phyloP scores from a whole-genome alignment of 2,888 invertebrate genomes.

The Drosophila tripunctata region DNA sequence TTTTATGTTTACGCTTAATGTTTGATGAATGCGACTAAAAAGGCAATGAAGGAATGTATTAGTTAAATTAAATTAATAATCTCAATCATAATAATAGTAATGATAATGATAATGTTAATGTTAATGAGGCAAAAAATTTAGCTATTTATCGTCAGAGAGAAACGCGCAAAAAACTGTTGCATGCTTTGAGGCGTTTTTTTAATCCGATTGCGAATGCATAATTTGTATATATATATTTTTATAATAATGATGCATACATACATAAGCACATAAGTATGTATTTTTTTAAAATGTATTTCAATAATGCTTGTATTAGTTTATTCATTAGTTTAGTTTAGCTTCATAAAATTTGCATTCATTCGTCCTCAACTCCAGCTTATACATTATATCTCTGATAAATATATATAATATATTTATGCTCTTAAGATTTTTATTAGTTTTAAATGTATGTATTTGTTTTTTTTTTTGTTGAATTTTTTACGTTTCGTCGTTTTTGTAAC shows the following conservation, averaged over 20 bases:
- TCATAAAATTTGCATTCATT: slow-evolving; percentile 45
- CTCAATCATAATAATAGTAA: not conserved
- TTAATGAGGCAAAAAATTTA: slow-evolving; percentile 62
- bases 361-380: slow-evolving; percentile 20
- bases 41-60: slow-evolving; percentile 71
- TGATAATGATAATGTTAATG: slow-evolving; percentile 3
- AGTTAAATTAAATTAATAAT: slow-evolving; percentile 29
- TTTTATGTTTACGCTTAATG: slow-evolving; percentile 35
- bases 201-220: slow-evolving; percentile 27
- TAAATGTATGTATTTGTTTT: slow-evolving; percentile 20
- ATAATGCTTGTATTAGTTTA: slow-evolving; percentile 50
- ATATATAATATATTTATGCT: slow-evolving; percentile 42
- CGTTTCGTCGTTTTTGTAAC: slow-evolving; percentile 75
- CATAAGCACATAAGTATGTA: slow-evolving; percentile 36
- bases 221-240: slow-evolving; percentile 22
- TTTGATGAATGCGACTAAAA: slow-evolving; percentile 74
- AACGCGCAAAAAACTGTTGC: slow-evolving; percentile 39
- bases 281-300: slow-evolving; percentile 35
- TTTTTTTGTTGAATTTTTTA: slow-evolving; percentile 42
- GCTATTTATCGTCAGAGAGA: slow-evolving; percentile 47
- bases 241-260: slow-evolving; percentile 9
- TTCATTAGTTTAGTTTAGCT: slow-evolving; percentile 54
- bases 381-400: slow-evolving; percentile 70
- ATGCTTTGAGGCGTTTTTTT: slow-evolving; percentile 43
- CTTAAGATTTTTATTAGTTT: slow-evolving; percentile 17